These are phyloP conservation scores for Acanthornis magna DNA, from an alignment of 2,797 vertebrate genomes.

Conservation along the genomic window DNA sequence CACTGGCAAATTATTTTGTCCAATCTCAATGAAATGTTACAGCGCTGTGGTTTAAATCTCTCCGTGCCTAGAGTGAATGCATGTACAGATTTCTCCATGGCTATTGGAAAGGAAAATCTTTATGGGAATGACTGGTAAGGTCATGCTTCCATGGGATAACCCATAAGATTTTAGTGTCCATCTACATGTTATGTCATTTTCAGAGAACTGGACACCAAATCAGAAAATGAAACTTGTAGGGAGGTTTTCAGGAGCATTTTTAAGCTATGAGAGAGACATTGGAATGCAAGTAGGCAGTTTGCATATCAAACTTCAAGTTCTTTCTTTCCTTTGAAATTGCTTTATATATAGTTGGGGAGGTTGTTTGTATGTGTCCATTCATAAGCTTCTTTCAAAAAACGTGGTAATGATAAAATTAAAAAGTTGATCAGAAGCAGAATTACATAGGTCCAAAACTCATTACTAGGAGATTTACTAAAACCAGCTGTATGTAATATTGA, in stretches of 20 bases:
- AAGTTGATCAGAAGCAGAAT: slow-evolving; percentile 2
- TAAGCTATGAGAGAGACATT: neutral
- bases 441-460: slow-evolving; percentile 7
- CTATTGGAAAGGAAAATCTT: neutral
- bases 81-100: neutral
- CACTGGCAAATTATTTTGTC: neutral
- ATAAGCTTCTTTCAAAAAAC: neutral
- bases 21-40: neutral
- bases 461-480: slow-evolving; percentile 22
- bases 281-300: neutral
- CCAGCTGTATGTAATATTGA: slow-evolving; percentile 40
- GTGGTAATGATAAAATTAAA: slow-evolving; percentile 9
- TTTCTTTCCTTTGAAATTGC: neutral
- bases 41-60: neutral
- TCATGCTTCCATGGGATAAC: neutral
- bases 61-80: neutral
- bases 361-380: neutral
- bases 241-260: neutral
- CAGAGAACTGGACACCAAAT: neutral
- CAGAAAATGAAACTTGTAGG: neutral
- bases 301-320: neutral
- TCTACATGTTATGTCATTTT: neutral
- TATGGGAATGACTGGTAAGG: neutral
- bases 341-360: neutral
- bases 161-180: neutral